Conservation (phyloP, 1,140 invertebrate species). For the Holcopasites calliopsidis region DNA sequence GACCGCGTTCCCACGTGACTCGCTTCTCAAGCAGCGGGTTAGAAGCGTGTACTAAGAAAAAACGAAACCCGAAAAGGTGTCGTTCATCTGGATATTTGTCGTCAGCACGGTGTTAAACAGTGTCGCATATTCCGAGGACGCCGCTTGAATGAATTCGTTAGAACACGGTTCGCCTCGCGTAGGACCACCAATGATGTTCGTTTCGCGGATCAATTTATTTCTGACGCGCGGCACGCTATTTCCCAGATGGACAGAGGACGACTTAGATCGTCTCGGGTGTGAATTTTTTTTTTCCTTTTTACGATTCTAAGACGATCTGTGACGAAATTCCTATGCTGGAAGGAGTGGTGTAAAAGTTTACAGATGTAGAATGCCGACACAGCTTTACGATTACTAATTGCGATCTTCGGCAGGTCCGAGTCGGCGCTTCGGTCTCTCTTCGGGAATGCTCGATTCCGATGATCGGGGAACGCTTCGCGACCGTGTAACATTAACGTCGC, state of each 20-base stretch:
- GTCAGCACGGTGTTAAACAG: neutral
- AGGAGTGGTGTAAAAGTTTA: neutral
- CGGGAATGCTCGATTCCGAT: neutral
- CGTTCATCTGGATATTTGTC: constrained; percentile 4
- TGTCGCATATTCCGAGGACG: neutral
- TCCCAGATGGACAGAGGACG: too few species aligned
- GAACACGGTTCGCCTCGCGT: neutral
- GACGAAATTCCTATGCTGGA: neutral
- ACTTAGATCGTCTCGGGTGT: too few species aligned
- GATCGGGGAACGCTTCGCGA: neutral
- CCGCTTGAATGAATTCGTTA: neutral
- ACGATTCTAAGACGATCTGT: too few species aligned
- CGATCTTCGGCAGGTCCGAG: neutral
- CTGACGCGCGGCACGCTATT: too few species aligned
- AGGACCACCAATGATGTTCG: neutral
- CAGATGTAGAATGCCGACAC: neutral
- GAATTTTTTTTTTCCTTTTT: too few species aligned
- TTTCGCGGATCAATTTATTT: too few species aligned
- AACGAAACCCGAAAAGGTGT: neutral
- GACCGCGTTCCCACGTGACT: constrained; percentile 25
- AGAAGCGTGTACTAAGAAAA: neutral
- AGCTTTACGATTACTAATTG: neutral
- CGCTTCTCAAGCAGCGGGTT: constrained; percentile 3
- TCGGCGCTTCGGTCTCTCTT: neutral
- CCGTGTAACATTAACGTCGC: neutral